Base-by-base conservation (phyloP, 2,797 vertebrate species). In the Todus mexicanus region DNA sequence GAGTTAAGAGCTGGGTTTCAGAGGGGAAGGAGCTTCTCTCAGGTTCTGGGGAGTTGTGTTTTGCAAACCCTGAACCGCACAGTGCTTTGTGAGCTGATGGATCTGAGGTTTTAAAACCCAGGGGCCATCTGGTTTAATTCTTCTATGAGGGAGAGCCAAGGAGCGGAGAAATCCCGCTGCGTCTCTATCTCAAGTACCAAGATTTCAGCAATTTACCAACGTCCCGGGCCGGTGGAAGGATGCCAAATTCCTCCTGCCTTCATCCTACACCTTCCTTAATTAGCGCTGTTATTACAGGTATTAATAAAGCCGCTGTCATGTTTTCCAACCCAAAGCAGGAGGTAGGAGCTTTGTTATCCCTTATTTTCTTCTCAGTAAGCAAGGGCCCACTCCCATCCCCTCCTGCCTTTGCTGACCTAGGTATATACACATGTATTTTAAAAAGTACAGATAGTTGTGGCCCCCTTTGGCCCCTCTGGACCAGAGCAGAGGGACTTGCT, bases 361-460 rank as follows among this genome's bases (percentile, higher is more conserved):
- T 77, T 42, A 15, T 71, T 69, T 63, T 66, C 60, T 33, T 53
- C 37, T 69, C 22, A 45, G 54, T 45, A 48, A 73, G 18, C 45
- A 20, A 65, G 33, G 22, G n/a, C 11, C 19, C 22, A 4, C 42
- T 65, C 7, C 0, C 3, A 2, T 25, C 13, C 68, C 22, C 54
- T 69, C 60, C 50, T 72, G 64, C 22, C 38, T 37, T 65, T 69
- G 47, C 13, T 65, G 17, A 50, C 68, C 37, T 51, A 9, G 10
- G 8, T 21, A 7, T 18, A 22, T 45, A 10, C 2, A 37, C 6
- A 25, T 4, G 2, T 22, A 40, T 72, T 54, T 27, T 4, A 7
- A 31, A 73, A 66, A 47, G 54, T 37, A 1, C 0, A 38, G 17
- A 27, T 33, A 23, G 7, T 75, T 64, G 4, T 22, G 42, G 45